Conservation (phyloP, 2,113 vertebrate genomes). For the Notarius lentiginosus region DNA sequence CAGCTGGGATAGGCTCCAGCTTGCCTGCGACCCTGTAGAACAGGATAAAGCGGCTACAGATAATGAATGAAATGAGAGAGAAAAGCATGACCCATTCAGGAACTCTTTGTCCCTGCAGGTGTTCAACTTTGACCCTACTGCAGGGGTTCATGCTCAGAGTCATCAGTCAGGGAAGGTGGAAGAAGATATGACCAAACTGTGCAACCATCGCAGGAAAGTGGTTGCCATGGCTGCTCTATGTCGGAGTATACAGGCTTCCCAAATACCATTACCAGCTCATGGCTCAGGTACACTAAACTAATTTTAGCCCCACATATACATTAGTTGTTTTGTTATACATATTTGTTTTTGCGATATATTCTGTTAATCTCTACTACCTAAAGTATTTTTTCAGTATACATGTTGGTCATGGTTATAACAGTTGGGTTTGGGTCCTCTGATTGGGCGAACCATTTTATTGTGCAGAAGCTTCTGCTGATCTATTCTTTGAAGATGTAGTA, state of each 20-base stretch:
- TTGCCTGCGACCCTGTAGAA: too few relatives aligned
- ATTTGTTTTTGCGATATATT: not conserved
- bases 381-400: not conserved
- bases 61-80: too few relatives aligned
- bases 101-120: conserved; percentile 68
- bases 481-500: not conserved
- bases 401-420: not conserved
- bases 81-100: not conserved
- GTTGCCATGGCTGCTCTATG: conserved; percentile 89
- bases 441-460: not conserved
- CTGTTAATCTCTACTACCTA: not conserved
- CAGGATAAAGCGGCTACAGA: too few relatives aligned
- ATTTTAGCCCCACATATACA: not conserved
- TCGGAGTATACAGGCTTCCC: conserved; percentile 84
- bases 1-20: too few relatives aligned
- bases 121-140: conserved; percentile 86
- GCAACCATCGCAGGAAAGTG: conserved; percentile 92
- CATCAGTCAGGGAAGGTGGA: conserved; percentile 80
- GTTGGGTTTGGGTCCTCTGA: not conserved
- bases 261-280: conserved; percentile 65
- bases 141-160: conserved; percentile 78
- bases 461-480: not conserved
- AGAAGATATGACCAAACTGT: conserved; percentile 95
- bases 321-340: not conserved
- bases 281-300: conserved; percentile 63